Percentiles rank a stretch among this genome's conserved stretches.
Evolutionary conservation across 2,113 vertebrate genomes (phyloP).

Genomic region (Phylloscopus trochilus): DNA sequence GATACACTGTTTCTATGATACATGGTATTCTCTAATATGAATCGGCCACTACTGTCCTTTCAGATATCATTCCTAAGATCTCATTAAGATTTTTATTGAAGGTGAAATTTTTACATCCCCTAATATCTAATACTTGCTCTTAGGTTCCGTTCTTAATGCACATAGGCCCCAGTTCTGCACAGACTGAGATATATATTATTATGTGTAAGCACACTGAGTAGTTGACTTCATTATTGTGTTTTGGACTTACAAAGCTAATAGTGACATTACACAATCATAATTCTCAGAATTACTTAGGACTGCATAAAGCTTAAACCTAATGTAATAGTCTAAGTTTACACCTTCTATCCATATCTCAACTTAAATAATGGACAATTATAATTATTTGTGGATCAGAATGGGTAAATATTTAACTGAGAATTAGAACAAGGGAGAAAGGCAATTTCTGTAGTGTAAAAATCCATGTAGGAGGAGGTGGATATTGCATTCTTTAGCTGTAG

Average conservation of each 20-base stretch:
- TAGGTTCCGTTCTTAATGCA: neutral
- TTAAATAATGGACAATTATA: neutral
- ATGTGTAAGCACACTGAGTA: neutral
- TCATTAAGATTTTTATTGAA: neutral
- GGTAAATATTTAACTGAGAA: conserved; percentile 2
- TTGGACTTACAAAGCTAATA: neutral
- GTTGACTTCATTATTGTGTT: neutral
- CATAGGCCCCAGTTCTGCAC: neutral
- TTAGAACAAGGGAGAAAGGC: neutral
- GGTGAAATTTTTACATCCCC: neutral
- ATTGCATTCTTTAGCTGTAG: conserved; percentile 21
- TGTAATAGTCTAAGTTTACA: neutral
- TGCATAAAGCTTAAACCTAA: neutral
- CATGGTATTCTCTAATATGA: neutral
- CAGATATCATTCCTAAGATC: neutral
- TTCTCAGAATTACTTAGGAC: conserved; percentile 9
- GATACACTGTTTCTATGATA: neutral
- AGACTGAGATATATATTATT: neutral
- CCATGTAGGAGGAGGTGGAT: neutral
- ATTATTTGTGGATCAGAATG: neutral
- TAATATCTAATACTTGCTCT: neutral
- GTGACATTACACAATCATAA: neutral
- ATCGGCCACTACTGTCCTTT: neutral
- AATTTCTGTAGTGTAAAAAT: neutral
- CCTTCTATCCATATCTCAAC: neutral